Evolutionary conservation across 1,140 invertebrate genomes (phyloP), one percentile per base, ranked within the genome.

Genomic region (Ceratina japonica): DNA sequence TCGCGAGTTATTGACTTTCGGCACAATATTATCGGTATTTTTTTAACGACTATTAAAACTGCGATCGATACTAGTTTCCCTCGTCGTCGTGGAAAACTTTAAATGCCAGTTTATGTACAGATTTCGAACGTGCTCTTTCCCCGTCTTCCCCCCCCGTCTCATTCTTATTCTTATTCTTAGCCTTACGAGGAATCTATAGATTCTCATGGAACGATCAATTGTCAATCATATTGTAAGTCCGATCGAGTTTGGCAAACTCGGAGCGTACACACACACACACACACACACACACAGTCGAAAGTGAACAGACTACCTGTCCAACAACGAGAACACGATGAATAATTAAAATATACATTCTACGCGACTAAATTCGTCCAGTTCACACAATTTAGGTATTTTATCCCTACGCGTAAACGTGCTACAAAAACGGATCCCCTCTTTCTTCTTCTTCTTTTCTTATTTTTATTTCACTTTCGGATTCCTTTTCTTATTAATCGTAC

Each of bases 261-360:
- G 31, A 24, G 20, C 22, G 37, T 18, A 22, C 44, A 61, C 3
- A 72, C 12, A n/a, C n/a, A n/a, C n/a, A n/a, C n/a, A n/a, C n/a
- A n/a, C n/a, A n/a, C n/a, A n/a, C n/a, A 63, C 51, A 12, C 63
- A 54, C 44, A 49, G 37, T 44, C 37, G 37, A 44, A 44, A 44
- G 3, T 44, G 37, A 44, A 44, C 37, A 0, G 13, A 20, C 15
- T 71, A 77, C 20, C 16, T 44, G 37, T 44, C 37, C 37, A 44
- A 44, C 37, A 44, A 44, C 37, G 37, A 44, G 59, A 5, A 18
- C 52, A 71, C 59, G 27, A 24, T 16, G 49, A 72, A 63, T 72
- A 83, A 71, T 83, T 84, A 83, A 83, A 75, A 72, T 83, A 64
- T 78, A 84, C 37, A n/a, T 80, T 59, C 77, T 83, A 83, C 56